A percentile compares a stretch with the other conserved stretches of the same genome.
Conservation (phyloP, 2,888 invertebrate genomes). For the Heliconius aoede region DNA sequence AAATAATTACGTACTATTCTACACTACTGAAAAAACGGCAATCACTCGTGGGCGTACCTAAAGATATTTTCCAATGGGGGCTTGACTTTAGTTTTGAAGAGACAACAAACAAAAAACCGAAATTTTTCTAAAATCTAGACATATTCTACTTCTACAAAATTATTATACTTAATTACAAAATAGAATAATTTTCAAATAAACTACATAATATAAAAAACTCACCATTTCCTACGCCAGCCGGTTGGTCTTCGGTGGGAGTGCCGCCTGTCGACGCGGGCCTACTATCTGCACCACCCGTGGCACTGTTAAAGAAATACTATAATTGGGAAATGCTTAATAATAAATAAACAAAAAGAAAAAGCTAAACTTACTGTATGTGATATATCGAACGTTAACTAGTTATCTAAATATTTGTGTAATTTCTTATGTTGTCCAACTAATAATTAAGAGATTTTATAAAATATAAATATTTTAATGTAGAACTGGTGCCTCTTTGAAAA, state of each 20-base stretch:
- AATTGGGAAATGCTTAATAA: not conserved
- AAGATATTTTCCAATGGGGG: too few relatives aligned
- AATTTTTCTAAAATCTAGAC: not conserved
- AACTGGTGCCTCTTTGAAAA: too few relatives aligned
- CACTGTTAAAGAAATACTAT: slow-evolving; percentile 81
- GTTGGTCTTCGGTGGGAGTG: slow-evolving; percentile 91
- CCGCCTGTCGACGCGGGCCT: slow-evolving; percentile 90
- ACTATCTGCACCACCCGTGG: slow-evolving; percentile 95
- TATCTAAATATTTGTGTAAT: not conserved
- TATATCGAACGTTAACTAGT: not conserved
- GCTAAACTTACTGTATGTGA: not conserved
- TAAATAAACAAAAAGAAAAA: too few relatives aligned
- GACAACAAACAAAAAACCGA: too few relatives aligned
- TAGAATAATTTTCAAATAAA: not conserved
- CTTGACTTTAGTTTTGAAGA: too few relatives aligned
- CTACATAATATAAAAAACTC: slow-evolving; percentile 47
- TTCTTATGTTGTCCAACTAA: not conserved
- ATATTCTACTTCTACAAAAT: not conserved
- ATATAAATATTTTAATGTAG: too few relatives aligned
- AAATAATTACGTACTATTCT: not conserved
- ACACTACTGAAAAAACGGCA: not conserved
- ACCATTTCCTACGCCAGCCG: slow-evolving; percentile 88
- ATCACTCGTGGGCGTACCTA: too few relatives aligned
- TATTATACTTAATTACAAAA: too few relatives aligned
- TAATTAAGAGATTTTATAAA: too few relatives aligned